Conservation (phyloP, 2,113 vertebrate genomes). For the Himantopus leucocephalus region DNA sequence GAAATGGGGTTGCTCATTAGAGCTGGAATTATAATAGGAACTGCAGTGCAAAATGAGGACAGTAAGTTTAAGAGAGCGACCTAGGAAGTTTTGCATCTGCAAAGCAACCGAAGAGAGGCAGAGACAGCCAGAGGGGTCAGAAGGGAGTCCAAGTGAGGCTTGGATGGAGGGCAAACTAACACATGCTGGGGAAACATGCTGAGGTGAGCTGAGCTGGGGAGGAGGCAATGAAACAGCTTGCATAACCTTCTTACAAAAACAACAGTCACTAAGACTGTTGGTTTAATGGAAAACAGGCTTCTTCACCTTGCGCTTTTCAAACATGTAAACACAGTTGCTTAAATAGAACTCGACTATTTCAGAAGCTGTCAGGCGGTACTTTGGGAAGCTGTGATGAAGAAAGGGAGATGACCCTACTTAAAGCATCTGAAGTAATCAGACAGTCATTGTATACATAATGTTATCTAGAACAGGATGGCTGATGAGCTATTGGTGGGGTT, state of each 20-base stretch:
- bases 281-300: constrained; percentile 22
- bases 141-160: neutral
- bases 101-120: neutral
- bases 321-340: neutral
- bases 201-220: neutral
- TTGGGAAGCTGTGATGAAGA: neutral
- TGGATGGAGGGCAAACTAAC: neutral
- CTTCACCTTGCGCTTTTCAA: neutral
- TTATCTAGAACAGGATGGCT: neutral
- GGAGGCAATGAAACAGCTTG: neutral
- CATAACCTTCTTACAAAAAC: constrained; percentile 21
- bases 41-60: neutral
- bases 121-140: neutral
- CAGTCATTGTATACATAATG: neutral
- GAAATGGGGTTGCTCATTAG: neutral
- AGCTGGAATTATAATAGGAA: neutral
- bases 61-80: neutral
- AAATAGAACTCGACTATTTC: neutral
- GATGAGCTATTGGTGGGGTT: neutral
- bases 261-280: neutral
- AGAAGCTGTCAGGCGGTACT: neutral
- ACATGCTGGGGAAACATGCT: neutral
- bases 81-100: neutral
- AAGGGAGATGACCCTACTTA: neutral
- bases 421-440: neutral